phyloP scores from a whole-genome alignment of 2,888 invertebrate genomes.

The Zygogramma bicolorata region DNA sequence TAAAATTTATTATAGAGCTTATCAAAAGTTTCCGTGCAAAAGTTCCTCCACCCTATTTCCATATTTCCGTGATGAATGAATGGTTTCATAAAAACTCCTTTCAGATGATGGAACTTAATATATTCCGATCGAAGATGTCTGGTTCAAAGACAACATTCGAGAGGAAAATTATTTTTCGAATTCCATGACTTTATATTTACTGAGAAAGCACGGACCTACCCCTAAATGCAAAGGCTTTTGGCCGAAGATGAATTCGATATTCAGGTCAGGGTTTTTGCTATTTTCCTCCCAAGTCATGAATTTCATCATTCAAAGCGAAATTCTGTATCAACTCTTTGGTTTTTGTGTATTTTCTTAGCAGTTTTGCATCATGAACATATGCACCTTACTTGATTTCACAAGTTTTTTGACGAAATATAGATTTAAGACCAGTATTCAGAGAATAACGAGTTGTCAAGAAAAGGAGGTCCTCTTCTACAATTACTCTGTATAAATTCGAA shows the following conservation, averaged over 20 bases:
- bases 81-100: background rate
- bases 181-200: background rate
- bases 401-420: no score
- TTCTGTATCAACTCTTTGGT: no score
- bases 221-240: background rate
- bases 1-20: background rate
- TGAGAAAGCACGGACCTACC: background rate
- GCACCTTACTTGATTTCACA: no score
- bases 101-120: background rate
- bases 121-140: background rate
- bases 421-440: no score
- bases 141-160: background rate
- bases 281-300: no score
- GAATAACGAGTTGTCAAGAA: no score
- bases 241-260: background rate
- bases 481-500: no score
- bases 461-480: no score
- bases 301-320: no score
- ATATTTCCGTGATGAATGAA: background rate
- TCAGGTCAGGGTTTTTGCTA: no score
- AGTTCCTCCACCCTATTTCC: background rate
- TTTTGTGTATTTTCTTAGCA: no score
- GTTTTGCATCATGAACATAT: no score
- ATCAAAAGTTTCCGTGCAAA: background rate
- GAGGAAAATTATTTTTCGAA: background rate